Base-by-base conservation (phyloP, 2,888 invertebrate genomes). In the Chrysomela aeneicollis region DNA sequence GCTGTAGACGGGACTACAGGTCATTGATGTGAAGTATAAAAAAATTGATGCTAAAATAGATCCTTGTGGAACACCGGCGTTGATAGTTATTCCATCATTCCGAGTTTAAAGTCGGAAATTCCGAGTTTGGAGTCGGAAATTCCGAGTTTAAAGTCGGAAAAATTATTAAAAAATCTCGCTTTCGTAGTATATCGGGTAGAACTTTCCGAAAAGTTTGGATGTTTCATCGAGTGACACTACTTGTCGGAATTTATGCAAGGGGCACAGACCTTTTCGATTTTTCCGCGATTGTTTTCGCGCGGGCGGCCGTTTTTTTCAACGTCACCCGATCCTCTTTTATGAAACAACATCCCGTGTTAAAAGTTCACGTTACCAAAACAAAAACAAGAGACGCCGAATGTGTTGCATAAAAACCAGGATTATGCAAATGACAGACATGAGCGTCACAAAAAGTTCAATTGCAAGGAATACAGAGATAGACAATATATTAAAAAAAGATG, bases 281-380 rank as follows among this genome's bases (percentile, higher is more conserved):
- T 35, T 42, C 46, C 49, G 57, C 22, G 47, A 58, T 61, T n/a
- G 26, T 58, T 58, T 42, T 30, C 53, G 65, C 59, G 65, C 58
- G 65, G 65, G 65, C 59, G 65, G 49, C 26, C 22, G 46, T 49
- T 61, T 61, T 57, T 61, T 61, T 58, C 61, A 61, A 61, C 53
- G 65, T 61, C 61, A 65, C 53, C 61, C 58, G 53, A 65, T 61
- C 51, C 58, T 42, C 42, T 58, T 52, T 61, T 61, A 65, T 65
- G 65, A 65, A 65, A 65, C 53, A 65, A 58, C 53, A 61, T 65
- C 65, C 61, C 51, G 58, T 61, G 59, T 53, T 57, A 65, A 61
- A 65, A 65, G 65, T 61, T 65, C 65, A 59, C 35, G 61, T 65
- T 61, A 65, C 58, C 15, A 59, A 65, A 65, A 65, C 58, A 58